phyloP scores from a whole-genome alignment of 2,888 invertebrate species.

The Agriopis aurantiaria region DNA sequence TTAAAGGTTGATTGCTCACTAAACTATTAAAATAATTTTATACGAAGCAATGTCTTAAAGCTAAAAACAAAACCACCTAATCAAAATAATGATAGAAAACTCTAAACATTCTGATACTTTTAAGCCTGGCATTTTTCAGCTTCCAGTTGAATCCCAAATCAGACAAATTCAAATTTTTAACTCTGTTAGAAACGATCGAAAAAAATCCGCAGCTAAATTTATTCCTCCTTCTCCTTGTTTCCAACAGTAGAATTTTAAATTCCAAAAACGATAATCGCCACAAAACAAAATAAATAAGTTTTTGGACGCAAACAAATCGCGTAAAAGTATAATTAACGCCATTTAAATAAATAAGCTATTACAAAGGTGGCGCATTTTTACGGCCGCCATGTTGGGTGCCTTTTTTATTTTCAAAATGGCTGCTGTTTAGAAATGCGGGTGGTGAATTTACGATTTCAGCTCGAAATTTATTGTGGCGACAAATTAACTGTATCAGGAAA shows the following conservation, averaged over 20 bases:
- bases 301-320: conserved; percentile 50
- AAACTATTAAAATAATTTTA: neutral
- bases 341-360: conserved; percentile 69
- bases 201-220: neutral
- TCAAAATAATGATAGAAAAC: neutral
- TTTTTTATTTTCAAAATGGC: conserved; percentile 52
- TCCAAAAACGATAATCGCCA: conserved; percentile 12
- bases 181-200: conserved; percentile 1
- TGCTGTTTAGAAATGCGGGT: conserved; percentile 43
- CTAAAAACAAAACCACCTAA: neutral
- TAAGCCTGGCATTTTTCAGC: neutral
- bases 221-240: conserved; percentile 4
- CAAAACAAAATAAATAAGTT: conserved; percentile 30
- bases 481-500: conserved; percentile 41
- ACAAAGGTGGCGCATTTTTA: conserved; percentile 53
- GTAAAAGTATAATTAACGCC: conserved; percentile 57
- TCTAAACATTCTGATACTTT: neutral
- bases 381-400: conserved; percentile 49
- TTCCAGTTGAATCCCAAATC: conserved; percentile 2
- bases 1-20: too few species aligned
- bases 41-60: neutral
- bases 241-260: conserved; percentile 2
- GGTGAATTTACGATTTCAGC: conserved; percentile 45
- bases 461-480: conserved; percentile 45
- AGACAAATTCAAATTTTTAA: conserved; percentile 2